phyloP scores from a whole-genome alignment of 2,113 vertebrate genomes.

The Pituophis catenifer region DNA sequence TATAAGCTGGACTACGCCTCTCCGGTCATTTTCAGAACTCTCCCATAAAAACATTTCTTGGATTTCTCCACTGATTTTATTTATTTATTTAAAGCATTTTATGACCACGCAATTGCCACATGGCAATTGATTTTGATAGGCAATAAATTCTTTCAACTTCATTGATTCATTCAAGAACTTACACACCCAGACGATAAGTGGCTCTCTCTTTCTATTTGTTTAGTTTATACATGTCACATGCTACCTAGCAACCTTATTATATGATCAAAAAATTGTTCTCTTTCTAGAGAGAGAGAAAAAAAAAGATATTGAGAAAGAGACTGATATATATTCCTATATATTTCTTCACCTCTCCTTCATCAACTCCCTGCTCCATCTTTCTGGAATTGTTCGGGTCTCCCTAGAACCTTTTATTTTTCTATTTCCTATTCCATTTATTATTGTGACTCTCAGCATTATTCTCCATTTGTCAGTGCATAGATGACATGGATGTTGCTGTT shows the following conservation, averaged over 20 bases:
- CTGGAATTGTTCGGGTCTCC: background rate
- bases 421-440: background rate
- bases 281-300: background rate
- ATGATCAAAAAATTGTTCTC: background rate
- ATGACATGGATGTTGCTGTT: background rate
- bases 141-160: background rate
- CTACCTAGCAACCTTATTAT: background rate
- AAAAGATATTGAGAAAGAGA: background rate
- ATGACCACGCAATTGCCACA: background rate
- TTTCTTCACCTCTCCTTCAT: background rate
- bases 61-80: background rate
- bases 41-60: background rate
- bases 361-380: background rate
- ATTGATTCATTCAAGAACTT: background rate
- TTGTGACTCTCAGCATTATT: background rate
- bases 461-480: background rate
- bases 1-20: background rate
- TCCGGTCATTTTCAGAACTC: background rate
- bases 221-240: background rate
- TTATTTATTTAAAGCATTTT: background rate
- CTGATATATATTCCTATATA: background rate
- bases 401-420: background rate
- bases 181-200: background rate
- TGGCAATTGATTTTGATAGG: background rate
- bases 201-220: background rate